phyloP scores from a whole-genome alignment of 2,888 invertebrate genomes.

The Campaea margaritaria region DNA sequence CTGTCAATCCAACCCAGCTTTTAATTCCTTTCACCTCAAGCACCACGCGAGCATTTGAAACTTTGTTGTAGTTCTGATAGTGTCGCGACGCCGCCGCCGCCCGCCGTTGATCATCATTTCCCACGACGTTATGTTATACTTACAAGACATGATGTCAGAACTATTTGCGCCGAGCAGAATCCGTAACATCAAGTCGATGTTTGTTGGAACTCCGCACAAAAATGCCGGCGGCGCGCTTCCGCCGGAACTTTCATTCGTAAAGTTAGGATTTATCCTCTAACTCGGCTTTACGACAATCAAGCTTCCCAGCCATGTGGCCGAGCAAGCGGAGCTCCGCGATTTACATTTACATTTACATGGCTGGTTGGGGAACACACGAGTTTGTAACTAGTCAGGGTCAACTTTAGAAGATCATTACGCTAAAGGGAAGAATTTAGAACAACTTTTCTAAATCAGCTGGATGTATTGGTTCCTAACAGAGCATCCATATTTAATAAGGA shows the following conservation, averaged over 20 bases:
- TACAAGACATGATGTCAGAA: slow-evolving; percentile 4
- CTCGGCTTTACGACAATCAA: slow-evolving; percentile 1
- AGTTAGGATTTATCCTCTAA: slow-evolving; percentile 4
- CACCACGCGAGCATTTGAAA: no score
- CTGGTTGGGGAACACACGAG: no score
- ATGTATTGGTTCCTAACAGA: neutral
- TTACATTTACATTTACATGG: no score
- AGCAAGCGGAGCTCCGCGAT: neutral
- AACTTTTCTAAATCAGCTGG: no score
- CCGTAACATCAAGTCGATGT: slow-evolving; percentile 13
- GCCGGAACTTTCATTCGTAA: slow-evolving; percentile 12
- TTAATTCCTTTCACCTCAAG: no score
- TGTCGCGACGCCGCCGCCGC: no score
- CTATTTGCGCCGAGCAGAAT: slow-evolving; percentile 10
- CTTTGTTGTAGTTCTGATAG: neutral
- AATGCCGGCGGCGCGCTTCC: slow-evolving; percentile 4
- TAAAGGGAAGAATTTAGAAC: no score
- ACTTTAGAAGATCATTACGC: no score
- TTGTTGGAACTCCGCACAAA: slow-evolving; percentile 1
- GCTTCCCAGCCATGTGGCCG: neutral
- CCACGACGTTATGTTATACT: neutral
- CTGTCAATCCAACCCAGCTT: no score
- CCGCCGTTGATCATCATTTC: neutral
- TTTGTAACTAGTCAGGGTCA: no score
- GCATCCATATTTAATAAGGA: no score